Evolutionary conservation across 2,888 invertebrate species (phyloP), one percentile per base, ranked within the genome.

Genomic region (Cacoxenus indagator): DNA sequence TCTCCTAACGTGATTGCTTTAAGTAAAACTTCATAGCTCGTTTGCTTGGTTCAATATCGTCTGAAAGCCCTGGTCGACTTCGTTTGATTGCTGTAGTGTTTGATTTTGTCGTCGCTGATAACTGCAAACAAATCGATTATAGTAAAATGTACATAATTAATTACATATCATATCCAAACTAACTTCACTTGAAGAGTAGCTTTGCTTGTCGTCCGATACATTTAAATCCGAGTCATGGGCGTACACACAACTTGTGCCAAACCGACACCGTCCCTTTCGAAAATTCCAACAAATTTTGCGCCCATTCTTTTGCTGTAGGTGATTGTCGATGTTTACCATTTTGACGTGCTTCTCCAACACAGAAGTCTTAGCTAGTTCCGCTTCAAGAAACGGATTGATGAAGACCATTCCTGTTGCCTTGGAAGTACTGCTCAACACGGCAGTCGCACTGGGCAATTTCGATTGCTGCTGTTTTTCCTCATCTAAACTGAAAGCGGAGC

Each of bases 201-300:
- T 51, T 51, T 51, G 4, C 19, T 5, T 19, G 22, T 5, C 11
- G 22, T 2, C 51, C 1, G 4, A 0, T 57, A 29, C 57, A 19
- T 57, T 57, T 17, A 96, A 89, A 86, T 96, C 96, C 0, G 95
- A 94, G 82, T 96, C 96, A 87, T 97, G 97, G 0, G 96, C 96
- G 87, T 93, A 97, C 78, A 94, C 95, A 87, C 97, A 97, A 82
- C 95, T 96, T 84, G 95, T 95, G 0, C 97, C 97, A 88, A 96
- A 96, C 64, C 95, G 91, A 86, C 97, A 97, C 31, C 93, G 91
- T 1, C 97, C 96, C 86, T 96, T 96, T 45, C 95, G 90, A 86
- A 96, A 96, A 88, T 96, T 97, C 95, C 96, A 97, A 87, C 97
- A 97, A 71, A 97, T 94, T 86, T 94, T 95, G 82, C 93, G 94